Evolutionary conservation across 2,797 vertebrate genomes (phyloP), one percentile per base, ranked within the genome.

Genomic region (Mormyrops boulengeri): DNA sequence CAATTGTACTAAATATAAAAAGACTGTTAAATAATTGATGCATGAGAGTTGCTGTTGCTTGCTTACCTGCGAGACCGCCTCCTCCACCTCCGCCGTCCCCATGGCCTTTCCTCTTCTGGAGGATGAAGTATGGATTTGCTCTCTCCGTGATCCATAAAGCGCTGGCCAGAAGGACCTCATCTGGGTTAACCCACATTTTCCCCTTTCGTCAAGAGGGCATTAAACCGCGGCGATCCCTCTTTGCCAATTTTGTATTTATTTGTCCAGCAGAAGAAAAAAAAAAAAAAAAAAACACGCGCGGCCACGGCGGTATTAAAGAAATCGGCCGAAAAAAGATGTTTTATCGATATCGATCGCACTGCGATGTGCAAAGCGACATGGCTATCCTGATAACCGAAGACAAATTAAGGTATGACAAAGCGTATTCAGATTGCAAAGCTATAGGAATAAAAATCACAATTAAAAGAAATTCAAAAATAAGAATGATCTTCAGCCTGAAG

Each of bases 111-210:
- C 98, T 96, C 92, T 98, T 97, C 96, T 99, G 98, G 86, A 99
- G 96, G 93, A 99, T 97, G 96, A 99, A 99, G 92, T 98, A 99
- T 0, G 98, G 98, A 93, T 99, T 99, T 6, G 98, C 98, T 92
- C 98, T 94, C 95, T 99, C 98, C 19, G 97, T 98, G 95, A 99
- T 95, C 98, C 98, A 99, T 88, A 99, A 94, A 3, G 98, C 98
- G 91, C 97, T 97, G 19, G 98, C 98, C 96, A 99, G 94, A 94
- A 99, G 92, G 95, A 99, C 98, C 94, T 99, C 98, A 92, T 98
- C 98, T 47, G 98, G 98, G 94, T 97, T 97, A 93, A 99, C 95
- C 98, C 98, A 99, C 98, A 99, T 99, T 14, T 82, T 88, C 90
- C 47, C 62, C 87, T 82, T 55, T 30, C 50, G 52, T 50, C 26